Conservation (phyloP, 2,113 vertebrate species). For the Delphinapterus leucas region DNA sequence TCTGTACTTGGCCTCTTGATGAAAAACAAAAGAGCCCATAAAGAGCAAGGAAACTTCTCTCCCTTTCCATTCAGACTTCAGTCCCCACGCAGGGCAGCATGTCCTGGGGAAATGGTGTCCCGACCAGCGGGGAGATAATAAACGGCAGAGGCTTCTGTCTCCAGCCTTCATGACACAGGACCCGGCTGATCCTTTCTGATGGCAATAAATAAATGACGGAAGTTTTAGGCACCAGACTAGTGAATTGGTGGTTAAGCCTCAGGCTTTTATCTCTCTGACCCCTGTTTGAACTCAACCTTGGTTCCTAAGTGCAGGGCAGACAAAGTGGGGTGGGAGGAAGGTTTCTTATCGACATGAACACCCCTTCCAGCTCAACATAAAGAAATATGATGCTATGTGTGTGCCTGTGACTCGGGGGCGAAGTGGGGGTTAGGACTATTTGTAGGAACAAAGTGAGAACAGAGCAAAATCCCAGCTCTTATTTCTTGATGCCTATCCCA, state of each 20-base stretch:
- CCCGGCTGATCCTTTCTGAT: slow-evolving; percentile 49
- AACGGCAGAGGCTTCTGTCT: slow-evolving; percentile 60
- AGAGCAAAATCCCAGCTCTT: slow-evolving; percentile 23
- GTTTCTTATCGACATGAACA: slow-evolving; percentile 59
- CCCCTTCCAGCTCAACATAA: slow-evolving; percentile 53
- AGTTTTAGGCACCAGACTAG: slow-evolving; percentile 71
- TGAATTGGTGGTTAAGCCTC: slow-evolving; percentile 72
- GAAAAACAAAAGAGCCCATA: slow-evolving; percentile 54
- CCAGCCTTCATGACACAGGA: slow-evolving; percentile 31
- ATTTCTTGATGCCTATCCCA: not conserved
- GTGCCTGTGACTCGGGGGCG: not conserved
- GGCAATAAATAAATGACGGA: slow-evolving; percentile 71
- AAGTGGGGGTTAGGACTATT: not conserved
- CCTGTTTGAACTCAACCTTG: slow-evolving; percentile 72
- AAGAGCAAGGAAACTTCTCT: slow-evolving; percentile 33
- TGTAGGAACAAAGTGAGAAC: slow-evolving; percentile 31
- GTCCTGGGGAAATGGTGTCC: slow-evolving; percentile 24
- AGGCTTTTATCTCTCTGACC: slow-evolving; percentile 70
- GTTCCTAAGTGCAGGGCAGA: slow-evolving; percentile 69
- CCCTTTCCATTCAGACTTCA: not conserved
- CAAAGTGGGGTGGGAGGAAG: slow-evolving; percentile 63
- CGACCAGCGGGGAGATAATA: slow-evolving; percentile 40
- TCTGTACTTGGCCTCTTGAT: slow-evolving; percentile 30
- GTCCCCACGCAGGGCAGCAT: not conserved
- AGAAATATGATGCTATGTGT: slow-evolving; percentile 62